Evolutionary conservation across 2,113 vertebrate genomes (phyloP).

Genomic region (Athene noctua): DNA sequence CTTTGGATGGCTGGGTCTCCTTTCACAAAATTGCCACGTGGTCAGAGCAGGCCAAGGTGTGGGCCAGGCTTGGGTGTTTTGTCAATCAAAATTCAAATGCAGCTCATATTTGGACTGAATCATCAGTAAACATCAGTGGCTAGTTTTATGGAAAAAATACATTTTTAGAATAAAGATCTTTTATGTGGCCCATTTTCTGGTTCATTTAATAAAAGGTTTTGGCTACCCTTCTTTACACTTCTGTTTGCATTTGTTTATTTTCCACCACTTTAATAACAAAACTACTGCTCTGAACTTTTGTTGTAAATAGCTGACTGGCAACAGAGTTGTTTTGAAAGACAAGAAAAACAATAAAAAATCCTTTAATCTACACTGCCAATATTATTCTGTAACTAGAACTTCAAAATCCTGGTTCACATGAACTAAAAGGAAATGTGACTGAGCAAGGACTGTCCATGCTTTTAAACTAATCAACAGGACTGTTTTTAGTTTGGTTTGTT

Average conservation of each 20-base stretch:
- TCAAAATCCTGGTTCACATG: background rate
- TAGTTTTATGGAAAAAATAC: background rate
- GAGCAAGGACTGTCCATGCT: background rate
- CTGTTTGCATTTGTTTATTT: background rate
- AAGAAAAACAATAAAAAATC: background rate
- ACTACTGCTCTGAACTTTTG: background rate
- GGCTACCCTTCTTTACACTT: background rate
- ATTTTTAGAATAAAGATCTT: background rate
- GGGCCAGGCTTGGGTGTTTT: background rate
- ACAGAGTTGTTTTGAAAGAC: background rate
- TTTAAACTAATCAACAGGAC: background rate
- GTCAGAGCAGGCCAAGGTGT: background rate
- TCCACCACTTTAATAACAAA: background rate
- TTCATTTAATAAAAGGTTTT: background rate
- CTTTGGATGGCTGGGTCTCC: background rate
- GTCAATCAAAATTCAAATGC: background rate
- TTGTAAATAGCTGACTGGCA: background rate
- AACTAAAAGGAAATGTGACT: background rate
- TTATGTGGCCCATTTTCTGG: background rate
- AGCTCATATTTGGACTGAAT: background rate
- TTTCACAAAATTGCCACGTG: rapidly evolving
- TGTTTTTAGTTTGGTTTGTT: background rate
- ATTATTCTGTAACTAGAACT: background rate
- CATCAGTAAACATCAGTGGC: background rate
- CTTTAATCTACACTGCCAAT: background rate